Percentiles rank a stretch among this genome's conserved stretches.
phyloP scores from a whole-genome alignment of 2,797 vertebrate genomes.

The Crocodylus rhombifer region DNA sequence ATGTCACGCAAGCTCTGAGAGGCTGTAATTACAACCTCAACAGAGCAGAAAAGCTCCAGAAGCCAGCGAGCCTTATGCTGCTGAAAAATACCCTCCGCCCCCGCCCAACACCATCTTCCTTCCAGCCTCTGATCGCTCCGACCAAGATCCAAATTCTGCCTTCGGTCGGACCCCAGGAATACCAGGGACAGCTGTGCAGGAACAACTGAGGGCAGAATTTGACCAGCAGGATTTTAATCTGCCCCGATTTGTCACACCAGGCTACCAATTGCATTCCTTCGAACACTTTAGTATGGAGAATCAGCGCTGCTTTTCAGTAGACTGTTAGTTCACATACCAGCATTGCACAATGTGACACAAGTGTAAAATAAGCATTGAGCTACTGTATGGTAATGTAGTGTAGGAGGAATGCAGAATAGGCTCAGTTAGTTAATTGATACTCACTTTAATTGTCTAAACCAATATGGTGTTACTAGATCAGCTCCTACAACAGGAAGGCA shows the following conservation, averaged over 20 bases:
- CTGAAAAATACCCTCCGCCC: constrained; percentile 52
- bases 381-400: background rate
- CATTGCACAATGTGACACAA: background rate
- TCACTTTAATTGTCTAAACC: background rate
- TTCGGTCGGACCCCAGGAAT: constrained; percentile 11
- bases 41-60: constrained; percentile 79
- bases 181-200: background rate
- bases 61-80: constrained; percentile 52
- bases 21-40: constrained; percentile 79
- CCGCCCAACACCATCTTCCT: constrained; percentile 53
- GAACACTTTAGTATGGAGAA: constrained; percentile 57
- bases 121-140: constrained; percentile 8
- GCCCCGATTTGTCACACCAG: constrained; percentile 67
- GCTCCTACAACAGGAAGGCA: background rate
- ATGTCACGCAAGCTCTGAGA: constrained; percentile 81
- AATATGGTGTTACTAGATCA: background rate
- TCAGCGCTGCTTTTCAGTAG: constrained; percentile 48
- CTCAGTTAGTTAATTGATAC: background rate
- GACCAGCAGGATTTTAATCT: constrained; percentile 59
- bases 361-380: background rate
- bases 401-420: background rate
- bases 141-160: constrained; percentile 15
- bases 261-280: constrained; percentile 51
- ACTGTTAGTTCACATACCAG: background rate
- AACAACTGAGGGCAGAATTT: constrained; percentile 34